Evolutionary conservation across 2,113 vertebrate species (phyloP).

Genomic region (Callionymus lyra): DNA sequence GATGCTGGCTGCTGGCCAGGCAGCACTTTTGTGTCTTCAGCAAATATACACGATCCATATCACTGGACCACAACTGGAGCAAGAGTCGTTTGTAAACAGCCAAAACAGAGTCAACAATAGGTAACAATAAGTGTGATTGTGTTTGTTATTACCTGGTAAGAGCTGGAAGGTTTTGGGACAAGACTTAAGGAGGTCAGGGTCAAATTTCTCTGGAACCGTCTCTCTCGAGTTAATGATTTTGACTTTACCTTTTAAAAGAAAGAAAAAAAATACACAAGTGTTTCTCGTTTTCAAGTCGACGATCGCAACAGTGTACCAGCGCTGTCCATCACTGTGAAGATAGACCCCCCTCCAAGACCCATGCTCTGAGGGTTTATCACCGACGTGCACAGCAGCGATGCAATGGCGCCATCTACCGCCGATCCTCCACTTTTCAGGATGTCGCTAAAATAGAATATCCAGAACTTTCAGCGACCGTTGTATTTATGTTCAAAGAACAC

Average conservation of each 20-base stretch:
- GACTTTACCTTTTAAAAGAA: conserved; percentile 61
- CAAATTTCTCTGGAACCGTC: conserved; percentile 52
- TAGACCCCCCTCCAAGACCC: conserved; percentile 81
- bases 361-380: conserved; percentile 85
- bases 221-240: conserved; percentile 84
- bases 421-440: conserved; percentile 69
- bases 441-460: conserved; percentile 34
- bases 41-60: conserved; percentile 2
- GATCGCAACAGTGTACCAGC: conserved; percentile 58
- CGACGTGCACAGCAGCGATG: conserved; percentile 79
- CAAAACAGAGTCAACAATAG: not conserved
- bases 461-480: not conserved
- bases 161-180: conserved; percentile 32
- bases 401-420: conserved; percentile 83
- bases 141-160: conserved; percentile 23
- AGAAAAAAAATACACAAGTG: conserved; percentile 1
- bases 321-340: conserved; percentile 83
- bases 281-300: not conserved
- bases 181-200: conserved; percentile 29
- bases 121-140: not conserved
- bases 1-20: not conserved
- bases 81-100: not conserved
- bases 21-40: not conserved
- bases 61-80: not conserved
- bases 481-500: not conserved